phyloP scores from a whole-genome alignment of 2,888 invertebrate genomes.

The Stenolophus ochropezus region DNA sequence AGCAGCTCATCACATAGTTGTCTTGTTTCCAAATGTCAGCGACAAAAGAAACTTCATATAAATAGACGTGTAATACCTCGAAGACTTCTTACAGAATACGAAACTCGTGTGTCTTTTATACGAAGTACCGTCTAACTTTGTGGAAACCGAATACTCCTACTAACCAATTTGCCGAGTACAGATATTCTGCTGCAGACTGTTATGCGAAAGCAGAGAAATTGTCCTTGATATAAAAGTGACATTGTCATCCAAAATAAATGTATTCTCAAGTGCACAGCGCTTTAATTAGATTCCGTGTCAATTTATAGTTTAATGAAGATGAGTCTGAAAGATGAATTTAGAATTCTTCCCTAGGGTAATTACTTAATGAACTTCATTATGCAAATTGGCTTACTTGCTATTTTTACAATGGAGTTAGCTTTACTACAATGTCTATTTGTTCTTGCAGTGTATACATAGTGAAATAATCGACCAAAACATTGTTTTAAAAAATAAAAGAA shows the following conservation, averaged over 20 bases:
- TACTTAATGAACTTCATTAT: conserved; percentile 47
- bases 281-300: conserved; percentile 46
- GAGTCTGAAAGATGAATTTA: conserved; percentile 49
- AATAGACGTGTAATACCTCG: not conserved
- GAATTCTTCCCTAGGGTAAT: conserved; percentile 52
- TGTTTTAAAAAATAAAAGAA: too few species aligned
- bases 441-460: too few species aligned
- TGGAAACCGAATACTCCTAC: conserved; percentile 31
- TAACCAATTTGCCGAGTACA: conserved; percentile 27
- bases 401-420: conserved; percentile 3
- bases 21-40: not conserved
- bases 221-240: conserved; percentile 15
- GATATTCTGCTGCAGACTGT: conserved; percentile 24
- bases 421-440: not conserved
- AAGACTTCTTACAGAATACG: not conserved
- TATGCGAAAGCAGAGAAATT: conserved; percentile 2
- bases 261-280: conserved; percentile 6
- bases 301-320: conserved; percentile 56
- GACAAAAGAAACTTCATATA: not conserved
- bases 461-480: too few species aligned
- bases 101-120: not conserved
- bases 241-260: conserved; percentile 35
- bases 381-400: conserved; percentile 30
- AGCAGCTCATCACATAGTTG: not conserved
- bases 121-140: conserved; percentile 15